Conservation (phyloP, 2,888 invertebrate genomes). For the Strigamia maritima region DNA sequence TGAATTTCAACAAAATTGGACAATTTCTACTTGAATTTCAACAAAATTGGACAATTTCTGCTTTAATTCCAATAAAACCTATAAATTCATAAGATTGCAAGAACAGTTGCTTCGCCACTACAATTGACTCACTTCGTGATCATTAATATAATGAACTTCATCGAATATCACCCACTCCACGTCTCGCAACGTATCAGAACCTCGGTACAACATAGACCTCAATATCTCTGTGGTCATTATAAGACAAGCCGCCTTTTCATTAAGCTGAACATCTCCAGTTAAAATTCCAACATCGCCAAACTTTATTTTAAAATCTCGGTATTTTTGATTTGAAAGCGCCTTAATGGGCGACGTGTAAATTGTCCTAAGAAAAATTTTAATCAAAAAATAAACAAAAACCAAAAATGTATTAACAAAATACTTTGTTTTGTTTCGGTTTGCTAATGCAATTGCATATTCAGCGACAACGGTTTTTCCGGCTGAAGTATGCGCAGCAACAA, state of each 20-base stretch:
- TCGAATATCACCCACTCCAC: constrained; percentile 98
- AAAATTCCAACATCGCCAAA: constrained; percentile 70
- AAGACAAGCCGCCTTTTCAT: constrained; percentile 86
- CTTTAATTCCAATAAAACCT: no score
- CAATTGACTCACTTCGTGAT: constrained; percentile 67
- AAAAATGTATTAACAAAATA: constrained; percentile 48
- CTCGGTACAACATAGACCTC: constrained; percentile 86
- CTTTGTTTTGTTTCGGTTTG: constrained; percentile 85
- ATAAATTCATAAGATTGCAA: no score
- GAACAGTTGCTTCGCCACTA: no score
- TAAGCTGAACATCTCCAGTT: constrained; percentile 94
- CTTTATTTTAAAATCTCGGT: constrained; percentile 84
- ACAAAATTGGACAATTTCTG: no score
- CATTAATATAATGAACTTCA: constrained; percentile 98
- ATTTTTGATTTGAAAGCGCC: constrained; percentile 98
- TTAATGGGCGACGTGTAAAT: constrained; percentile 99
- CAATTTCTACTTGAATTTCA: no score
- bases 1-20: background rate
- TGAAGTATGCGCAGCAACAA: constrained; percentile 98
- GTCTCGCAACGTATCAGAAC: constrained; percentile 91
- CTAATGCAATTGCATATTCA: constrained; percentile 96
- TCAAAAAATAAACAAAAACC: background rate
- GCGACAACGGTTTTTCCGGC: constrained; percentile 99
- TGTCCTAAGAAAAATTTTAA: constrained; percentile 58
- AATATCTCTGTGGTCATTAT: constrained; percentile 99